These are phyloP conservation scores for Callosobruchus maculatus DNA, from an alignment of 2,888 invertebrate species.

Conservation along the genomic window DNA sequence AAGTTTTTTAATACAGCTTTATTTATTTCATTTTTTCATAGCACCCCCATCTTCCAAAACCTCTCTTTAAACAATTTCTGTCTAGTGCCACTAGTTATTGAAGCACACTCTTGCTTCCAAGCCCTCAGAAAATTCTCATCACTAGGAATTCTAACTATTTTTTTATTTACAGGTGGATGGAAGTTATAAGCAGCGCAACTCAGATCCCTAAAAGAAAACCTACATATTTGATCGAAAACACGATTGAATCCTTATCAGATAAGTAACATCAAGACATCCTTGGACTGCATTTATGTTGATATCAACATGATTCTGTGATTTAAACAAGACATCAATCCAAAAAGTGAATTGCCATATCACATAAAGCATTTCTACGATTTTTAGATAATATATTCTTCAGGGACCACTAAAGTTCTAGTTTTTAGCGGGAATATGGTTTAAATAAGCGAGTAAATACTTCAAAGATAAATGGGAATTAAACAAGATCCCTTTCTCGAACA, in stretches of 20 bases:
- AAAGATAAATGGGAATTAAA: no score
- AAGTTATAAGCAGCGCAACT: slow-evolving; percentile 72
- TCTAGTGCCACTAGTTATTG: no score
- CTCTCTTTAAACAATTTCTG: no score
- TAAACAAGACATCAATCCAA: not conserved
- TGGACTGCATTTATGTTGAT: no score
- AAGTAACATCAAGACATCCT: slow-evolving; percentile 21
- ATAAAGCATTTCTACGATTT: not conserved
- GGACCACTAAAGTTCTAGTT: not conserved
- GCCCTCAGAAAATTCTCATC: no score
- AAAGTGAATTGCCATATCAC: not conserved
- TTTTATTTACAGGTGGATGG: slow-evolving; percentile 42
- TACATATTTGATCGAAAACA: not conserved
- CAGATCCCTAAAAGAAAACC: slow-evolving; percentile 23
- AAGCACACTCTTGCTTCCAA: no score
- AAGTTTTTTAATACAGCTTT: no score
- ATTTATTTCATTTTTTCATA: no score
- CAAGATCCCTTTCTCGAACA: no score
- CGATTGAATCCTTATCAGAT: slow-evolving; percentile 40
- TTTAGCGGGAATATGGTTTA: not conserved
- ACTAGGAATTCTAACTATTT: no score
- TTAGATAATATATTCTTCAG: not conserved
- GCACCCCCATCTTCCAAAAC: no score
- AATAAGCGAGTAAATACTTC: not conserved
- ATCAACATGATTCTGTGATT: not conserved